A percentile compares a stretch with the other conserved stretches of the same genome.
phyloP scores from a whole-genome alignment of 2,888 invertebrate genomes.

The Cryptus armator region DNA sequence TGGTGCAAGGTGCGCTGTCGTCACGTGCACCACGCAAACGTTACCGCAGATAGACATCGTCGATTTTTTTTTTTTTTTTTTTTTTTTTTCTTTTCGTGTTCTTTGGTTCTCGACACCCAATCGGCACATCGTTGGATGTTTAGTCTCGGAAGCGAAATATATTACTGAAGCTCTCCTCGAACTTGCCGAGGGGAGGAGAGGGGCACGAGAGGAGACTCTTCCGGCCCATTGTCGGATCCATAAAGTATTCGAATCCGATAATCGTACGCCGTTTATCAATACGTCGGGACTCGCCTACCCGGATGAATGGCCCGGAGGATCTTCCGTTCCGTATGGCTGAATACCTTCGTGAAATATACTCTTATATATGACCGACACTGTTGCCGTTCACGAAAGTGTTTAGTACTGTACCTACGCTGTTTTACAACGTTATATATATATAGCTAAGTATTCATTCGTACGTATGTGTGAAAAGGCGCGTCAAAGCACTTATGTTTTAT shows the following conservation, averaged over 20 bases:
- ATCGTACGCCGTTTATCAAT: slow-evolving; percentile 70
- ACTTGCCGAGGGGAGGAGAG: background rate
- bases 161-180: slow-evolving; percentile 25
- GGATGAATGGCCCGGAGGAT: slow-evolving; percentile 57
- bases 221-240: slow-evolving; percentile 67
- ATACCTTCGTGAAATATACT: slow-evolving; percentile 54
- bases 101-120: slow-evolving; percentile 18
- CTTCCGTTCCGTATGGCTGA: slow-evolving; percentile 60
- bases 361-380: background rate
- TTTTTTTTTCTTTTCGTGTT: background rate
- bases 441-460: slow-evolving; percentile 14
- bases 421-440: background rate
- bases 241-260: slow-evolving; percentile 66
- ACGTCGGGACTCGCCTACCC: slow-evolving; percentile 57
- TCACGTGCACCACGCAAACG: slow-evolving; percentile 38
- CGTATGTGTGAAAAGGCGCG: background rate
- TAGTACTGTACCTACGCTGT: slow-evolving; percentile 12
- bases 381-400: background rate
- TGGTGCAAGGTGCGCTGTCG: background rate
- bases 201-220: slow-evolving; percentile 53
- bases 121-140: slow-evolving; percentile 39
- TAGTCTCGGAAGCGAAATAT: slow-evolving; percentile 19
- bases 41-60: slow-evolving; percentile 4
- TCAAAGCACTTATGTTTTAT: slow-evolving; percentile 23
- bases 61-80: background rate